A percentile compares a stretch with the other conserved stretches of the same genome.
phyloP scores from a whole-genome alignment of 2,797 vertebrate species.

The Phalloptychus januarius region DNA sequence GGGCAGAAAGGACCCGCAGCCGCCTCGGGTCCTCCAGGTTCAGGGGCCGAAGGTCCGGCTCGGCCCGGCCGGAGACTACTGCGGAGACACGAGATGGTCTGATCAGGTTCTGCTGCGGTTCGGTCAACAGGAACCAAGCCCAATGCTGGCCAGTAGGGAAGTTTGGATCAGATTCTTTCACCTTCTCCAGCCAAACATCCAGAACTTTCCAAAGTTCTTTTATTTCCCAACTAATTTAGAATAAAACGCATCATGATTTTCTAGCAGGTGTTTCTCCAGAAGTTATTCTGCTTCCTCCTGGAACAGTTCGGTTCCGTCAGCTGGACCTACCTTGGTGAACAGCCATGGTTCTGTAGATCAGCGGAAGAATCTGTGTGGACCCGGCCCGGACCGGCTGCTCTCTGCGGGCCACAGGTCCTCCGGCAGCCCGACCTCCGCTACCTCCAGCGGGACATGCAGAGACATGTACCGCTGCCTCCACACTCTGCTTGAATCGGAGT shows the following conservation, averaged over 20 bases:
- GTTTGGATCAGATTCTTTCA: not conserved
- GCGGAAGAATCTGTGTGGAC: not conserved
- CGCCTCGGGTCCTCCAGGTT: conserved; percentile 64
- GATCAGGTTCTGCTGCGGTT: not conserved
- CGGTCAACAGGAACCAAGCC: not conserved
- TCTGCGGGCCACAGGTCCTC: too few relatives aligned
- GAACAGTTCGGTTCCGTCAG: not conserved
- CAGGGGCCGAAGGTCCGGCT: conserved; percentile 59
- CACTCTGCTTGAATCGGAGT: too few relatives aligned
- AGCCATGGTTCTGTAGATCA: conserved; percentile 63
- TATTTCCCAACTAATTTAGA: not conserved
- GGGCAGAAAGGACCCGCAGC: conserved; percentile 70
- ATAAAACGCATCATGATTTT: not conserved
- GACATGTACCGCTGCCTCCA: too few relatives aligned
- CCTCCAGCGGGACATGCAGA: conserved; percentile 57
- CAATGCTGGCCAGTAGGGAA: not conserved
- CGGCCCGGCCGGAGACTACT: conserved; percentile 59
- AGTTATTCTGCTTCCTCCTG: not conserved
- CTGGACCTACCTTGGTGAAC: conserved; percentile 61
- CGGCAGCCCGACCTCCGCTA: not conserved
- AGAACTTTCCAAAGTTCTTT: not conserved
- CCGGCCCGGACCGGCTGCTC: conserved; percentile 25
- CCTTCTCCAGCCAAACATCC: not conserved
- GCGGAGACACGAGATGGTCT: not conserved
- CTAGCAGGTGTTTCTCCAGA: not conserved